These are phyloP conservation scores for Peribatodes rhomboidaria DNA, from an alignment of 2,888 invertebrate species.

Conservation along the genomic window DNA sequence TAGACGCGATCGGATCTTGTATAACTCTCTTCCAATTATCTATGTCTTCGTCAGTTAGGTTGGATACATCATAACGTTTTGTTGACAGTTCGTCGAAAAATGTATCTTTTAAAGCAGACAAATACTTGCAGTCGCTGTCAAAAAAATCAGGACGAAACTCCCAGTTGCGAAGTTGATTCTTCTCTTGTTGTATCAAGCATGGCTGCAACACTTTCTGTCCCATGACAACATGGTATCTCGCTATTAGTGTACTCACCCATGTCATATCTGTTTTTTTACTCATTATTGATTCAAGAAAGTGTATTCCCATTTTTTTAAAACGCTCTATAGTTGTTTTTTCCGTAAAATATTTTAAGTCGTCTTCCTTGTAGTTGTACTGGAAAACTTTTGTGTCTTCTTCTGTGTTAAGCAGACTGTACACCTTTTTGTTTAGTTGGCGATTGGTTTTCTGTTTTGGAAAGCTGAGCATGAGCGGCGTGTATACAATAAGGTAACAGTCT, in stretches of 20 bases:
- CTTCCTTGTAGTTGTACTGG: constrained; percentile 50
- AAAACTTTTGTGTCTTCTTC: constrained; percentile 42
- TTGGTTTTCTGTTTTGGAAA: constrained; percentile 45
- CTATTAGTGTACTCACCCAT: constrained; percentile 53
- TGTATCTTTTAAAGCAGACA: constrained; percentile 47
- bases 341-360: constrained; percentile 48
- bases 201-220: constrained; percentile 51
- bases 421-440: constrained; percentile 40
- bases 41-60: constrained; percentile 37
- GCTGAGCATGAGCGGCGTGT: constrained; percentile 53
- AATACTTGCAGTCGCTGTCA: constrained; percentile 42
- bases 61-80: constrained; percentile 44
- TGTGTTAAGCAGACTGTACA: constrained; percentile 51
- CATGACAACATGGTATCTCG: constrained; percentile 56
- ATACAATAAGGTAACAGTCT: constrained; percentile 55
- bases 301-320: constrained; percentile 49
- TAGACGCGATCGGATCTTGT: constrained; percentile 44
- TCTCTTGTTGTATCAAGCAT: constrained; percentile 27
- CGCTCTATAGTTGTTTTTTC: constrained; percentile 48
- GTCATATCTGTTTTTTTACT: constrained; percentile 47
- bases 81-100: constrained; percentile 49
- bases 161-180: constrained; percentile 34
- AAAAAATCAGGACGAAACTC: constrained; percentile 55
- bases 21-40: constrained; percentile 40
- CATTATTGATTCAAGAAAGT: constrained; percentile 51